Base-by-base conservation (phyloP, 92 coral and sea anemone species). In the Umimayanthus kanabou region DNA sequence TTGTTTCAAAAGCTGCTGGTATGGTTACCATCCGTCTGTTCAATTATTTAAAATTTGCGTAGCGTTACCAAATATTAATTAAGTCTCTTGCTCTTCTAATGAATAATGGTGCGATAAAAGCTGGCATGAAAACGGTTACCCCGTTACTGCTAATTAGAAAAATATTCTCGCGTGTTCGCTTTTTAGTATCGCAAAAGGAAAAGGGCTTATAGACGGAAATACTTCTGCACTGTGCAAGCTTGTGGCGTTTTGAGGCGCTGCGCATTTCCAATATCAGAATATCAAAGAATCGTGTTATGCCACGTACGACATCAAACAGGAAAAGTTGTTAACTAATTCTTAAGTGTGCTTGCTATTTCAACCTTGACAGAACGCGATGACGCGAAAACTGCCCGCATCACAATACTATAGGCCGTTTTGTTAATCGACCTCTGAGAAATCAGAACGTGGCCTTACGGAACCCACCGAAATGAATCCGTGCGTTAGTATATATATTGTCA, bases 351-450 rank as follows among this genome's bases (percentile, higher is more conserved):
- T 83, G 77, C 73, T 70, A 70, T 69, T 20, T 83, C 77, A 70
- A 70, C 87, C 77, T 42, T 83, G 78, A 42, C 78, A 69, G 61
- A n/a, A 69, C 50, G 30, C 23, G 87, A 71, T 83, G 87, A 83
- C 87, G 87, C 78, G 37, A 83, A 82, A 70, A 43, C 37, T 42
- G 76, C 77, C 87, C 65, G 43, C 87, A 83, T 83, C 77, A 83
- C 87, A 83, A 83, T 83, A 67, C 42, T 9, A 1, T 8, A 16
- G n/a, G 33, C 47, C 77, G 18, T 70, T 83, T 75, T 66, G 90
- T 88, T 64, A 15, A n/a, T 79, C 58, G 74, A 65, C 93, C 93
- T 91, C 90, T 91, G 65, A 84, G 85, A 88, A 71, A 37, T 50
- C 64, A 76, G 28, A 87, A 91, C 93, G 93, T 91, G 93, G 65